phyloP scores from a whole-genome alignment of 1,140 invertebrate genomes.

The Tenebrio molitor region DNA sequence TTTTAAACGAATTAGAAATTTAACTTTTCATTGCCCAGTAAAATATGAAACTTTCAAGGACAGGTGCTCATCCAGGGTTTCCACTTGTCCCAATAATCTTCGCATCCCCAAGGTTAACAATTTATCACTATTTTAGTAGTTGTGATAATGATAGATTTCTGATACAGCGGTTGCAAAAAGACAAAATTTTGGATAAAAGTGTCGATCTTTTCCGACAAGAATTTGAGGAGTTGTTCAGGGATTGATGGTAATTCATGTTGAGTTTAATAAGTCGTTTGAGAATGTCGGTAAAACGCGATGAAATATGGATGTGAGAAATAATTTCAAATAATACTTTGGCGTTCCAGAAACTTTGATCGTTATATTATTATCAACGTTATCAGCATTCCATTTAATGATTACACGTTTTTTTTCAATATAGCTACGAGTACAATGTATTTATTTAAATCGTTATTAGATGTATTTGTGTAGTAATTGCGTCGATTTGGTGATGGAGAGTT shows the following conservation, averaged over 20 bases:
- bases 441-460: not conserved
- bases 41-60: constrained; percentile 25
- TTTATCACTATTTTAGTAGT: not conserved
- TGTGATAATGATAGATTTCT: not conserved
- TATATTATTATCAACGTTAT: constrained; percentile 19
- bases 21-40: not conserved
- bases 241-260: too few species aligned
- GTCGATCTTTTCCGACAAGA: too few species aligned
- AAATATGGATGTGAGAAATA: not conserved
- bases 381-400: constrained; percentile 6
- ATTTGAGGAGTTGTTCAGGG: too few species aligned
- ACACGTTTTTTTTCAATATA: constrained; percentile 2
- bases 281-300: not conserved
- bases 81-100: constrained; percentile 14
- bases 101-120: constrained; percentile 10
- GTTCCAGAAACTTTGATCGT: not conserved
- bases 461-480: too few species aligned
- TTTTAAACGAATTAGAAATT: not conserved
- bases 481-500: too few species aligned
- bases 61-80: not conserved
- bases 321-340: not conserved
- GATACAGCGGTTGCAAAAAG: too few species aligned
- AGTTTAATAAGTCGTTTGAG: too few species aligned
- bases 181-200: too few species aligned
- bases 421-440: not conserved